Evolutionary conservation across 2,888 invertebrate genomes (phyloP), one percentile per base, ranked within the genome.

Genomic region (Phengaris alcon): DNA sequence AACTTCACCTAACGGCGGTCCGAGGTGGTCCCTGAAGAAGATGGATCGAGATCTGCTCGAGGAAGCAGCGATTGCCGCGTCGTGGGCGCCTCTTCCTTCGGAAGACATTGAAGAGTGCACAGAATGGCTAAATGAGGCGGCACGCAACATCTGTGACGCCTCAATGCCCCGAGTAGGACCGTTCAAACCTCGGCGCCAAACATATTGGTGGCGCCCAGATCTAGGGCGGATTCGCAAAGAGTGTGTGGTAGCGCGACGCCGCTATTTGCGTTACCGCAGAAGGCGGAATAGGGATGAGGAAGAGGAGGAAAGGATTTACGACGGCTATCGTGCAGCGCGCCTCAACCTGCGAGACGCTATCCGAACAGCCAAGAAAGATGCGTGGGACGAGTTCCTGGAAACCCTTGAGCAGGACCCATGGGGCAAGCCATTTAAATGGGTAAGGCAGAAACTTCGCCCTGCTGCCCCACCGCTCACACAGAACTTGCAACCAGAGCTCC

Each of bases 171-270:
- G 35, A 35, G 35, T 35, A 2, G 35, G 35, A 3, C 35, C 35
- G 0, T 2, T 35, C 4, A 35, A 35, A 2, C 35, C 35, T 3
- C 35, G 35, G 3, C 35, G 35, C 35, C 35, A 35, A 35, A 35
- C 35, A 3, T 35, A 35, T 4, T 35, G 35, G 35, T 35, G 35
- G 35, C 35, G 35, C 4, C 35, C 35, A 3, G 35, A 35, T 3
- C 35, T 35, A 4, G 3, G 0, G 0, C 35, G 2, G 0, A 0
- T 35, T 0, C 35, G 4, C 0, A 3, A 35, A 4, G 35, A 35
- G 0, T 35, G 35, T 4, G 4, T 4, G 35, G 1, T 4, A 4
- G 35, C 35, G 1, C 35, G 35, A 1, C 35, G 35, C 2, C 35
- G 35, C 35, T 35, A 3, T 2, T 0, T 3, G 6, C 5, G 48